Conservation (phyloP, 2,888 invertebrate species). For the Leptinotarsa peninsularis region DNA sequence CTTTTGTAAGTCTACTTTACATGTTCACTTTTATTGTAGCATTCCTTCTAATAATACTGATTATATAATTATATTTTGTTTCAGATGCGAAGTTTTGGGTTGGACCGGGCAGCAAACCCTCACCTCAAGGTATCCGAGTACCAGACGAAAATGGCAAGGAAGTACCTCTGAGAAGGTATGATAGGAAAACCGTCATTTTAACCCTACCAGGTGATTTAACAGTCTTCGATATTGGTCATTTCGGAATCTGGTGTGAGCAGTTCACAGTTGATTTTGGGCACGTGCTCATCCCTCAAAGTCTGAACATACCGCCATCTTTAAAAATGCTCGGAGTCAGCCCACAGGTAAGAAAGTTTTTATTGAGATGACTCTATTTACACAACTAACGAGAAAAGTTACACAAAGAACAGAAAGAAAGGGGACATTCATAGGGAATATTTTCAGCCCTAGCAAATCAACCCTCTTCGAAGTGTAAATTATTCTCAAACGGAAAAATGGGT, state of each 20-base stretch:
- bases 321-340: constrained; percentile 94
- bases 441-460: too few relatives aligned
- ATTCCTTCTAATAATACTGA: too few relatives aligned
- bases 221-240: constrained; percentile 92
- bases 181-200: constrained; percentile 88
- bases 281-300: constrained; percentile 77
- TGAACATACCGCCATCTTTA: constrained; percentile 90
- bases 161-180: constrained; percentile 81
- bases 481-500: too few relatives aligned
- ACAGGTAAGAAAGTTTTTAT: constrained; percentile 76
- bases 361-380: too few relatives aligned
- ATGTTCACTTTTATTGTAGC: too few relatives aligned
- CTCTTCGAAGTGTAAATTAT: too few relatives aligned
- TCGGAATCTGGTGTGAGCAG: constrained; percentile 93
- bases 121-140: constrained; percentile 85
- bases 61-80: constrained; percentile 45
- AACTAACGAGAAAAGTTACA: too few relatives aligned
- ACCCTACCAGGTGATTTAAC: constrained; percentile 91
- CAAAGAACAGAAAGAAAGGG: too few relatives aligned
- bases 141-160: constrained; percentile 93
- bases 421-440: too few relatives aligned
- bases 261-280: constrained; percentile 95
- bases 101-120: constrained; percentile 83
- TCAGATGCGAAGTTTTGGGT: constrained; percentile 95
- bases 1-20: too few relatives aligned